These are phyloP conservation scores for Gila robusta DNA, from an alignment of 2,797 vertebrate genomes.

Conservation along the genomic window DNA sequence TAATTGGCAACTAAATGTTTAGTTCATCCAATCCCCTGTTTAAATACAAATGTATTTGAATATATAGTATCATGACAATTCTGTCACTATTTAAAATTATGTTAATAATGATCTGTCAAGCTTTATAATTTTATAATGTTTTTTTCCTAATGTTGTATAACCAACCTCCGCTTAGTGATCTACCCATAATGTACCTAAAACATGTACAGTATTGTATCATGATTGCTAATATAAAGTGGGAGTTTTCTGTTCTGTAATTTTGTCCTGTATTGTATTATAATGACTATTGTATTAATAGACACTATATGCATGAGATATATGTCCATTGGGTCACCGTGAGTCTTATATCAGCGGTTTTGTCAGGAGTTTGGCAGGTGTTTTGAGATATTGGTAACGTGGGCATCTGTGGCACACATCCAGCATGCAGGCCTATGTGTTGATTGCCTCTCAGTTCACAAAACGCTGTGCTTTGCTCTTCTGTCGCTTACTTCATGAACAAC, in stretches of 20 bases:
- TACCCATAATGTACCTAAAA: not conserved
- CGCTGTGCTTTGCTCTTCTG: slow-evolving; percentile 44
- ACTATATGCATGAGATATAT: not conserved
- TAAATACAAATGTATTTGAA: not conserved
- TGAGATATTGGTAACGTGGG: slow-evolving; percentile 18
- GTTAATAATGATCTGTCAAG: not conserved
- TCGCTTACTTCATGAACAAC: slow-evolving; percentile 48
- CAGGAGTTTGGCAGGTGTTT: slow-evolving; percentile 6
- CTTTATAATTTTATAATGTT: not conserved
- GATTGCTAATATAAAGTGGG: not conserved
- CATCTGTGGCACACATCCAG: slow-evolving; percentile 26
- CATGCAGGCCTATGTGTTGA: slow-evolving; percentile 39
- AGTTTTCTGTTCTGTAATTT: not conserved
- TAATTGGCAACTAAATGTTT: not conserved
- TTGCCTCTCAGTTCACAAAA: slow-evolving; percentile 51
- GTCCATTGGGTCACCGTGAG: not conserved
- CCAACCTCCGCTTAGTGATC: not conserved
- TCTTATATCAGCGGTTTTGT: not conserved
- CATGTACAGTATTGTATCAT: not conserved
- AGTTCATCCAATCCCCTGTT: not conserved
- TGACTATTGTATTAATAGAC: not conserved
- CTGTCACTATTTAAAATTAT: not conserved
- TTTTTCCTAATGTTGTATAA: not conserved
- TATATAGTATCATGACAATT: not conserved
- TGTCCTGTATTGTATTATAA: not conserved